Evolutionary conservation across 2,888 invertebrate genomes (phyloP), one percentile per base, ranked within the genome.

Genomic region (Drosophila maculinotata): DNA sequence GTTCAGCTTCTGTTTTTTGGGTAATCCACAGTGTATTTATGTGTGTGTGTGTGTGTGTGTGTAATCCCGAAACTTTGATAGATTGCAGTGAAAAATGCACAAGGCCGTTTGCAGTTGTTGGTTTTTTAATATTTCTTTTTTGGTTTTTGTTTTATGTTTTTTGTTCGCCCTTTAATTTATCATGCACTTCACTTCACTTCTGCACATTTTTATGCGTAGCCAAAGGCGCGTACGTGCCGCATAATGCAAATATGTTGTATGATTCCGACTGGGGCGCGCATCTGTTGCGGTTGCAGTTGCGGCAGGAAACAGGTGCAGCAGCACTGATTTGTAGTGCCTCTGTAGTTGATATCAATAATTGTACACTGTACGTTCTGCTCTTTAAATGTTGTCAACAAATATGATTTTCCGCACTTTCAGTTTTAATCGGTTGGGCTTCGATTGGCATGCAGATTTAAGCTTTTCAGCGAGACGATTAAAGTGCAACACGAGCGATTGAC

Each of bases 231-330:
- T 79, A 83, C 80, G 83, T 86, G 82, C 70, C 60, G 57, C 65
- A 51, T 66, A 57, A 76, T 73, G 57, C 47, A 12, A 49, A 35
- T 42, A 15, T 41, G 12, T 9, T 17, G 8, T n/a, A 10, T 15
- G 47, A 51, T 42, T 66, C 47, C 47, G 66, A 68, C 20, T 58
- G 59, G 15, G 47, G 12, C 20, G 52, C 57, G 52, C 59, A 63
- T 59, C 51, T 58, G 64, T 45, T 41, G 58, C 53, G 25, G 45
- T 53, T 54, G 35, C 26, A 20, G 31, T 20, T 45, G 51, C 20
- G 20, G 48, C 87, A 78, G 81, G 87, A 84, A 84, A 69, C 82
- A 87, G 82, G 87, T 82, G 82, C 82, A 78, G 64, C 60, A 51
- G 52, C 63, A 9, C 57, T 58, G 62, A 64, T 74, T 66, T 58